Conservation (phyloP, 1,140 invertebrate species). For the Oreohelix idahoensis region DNA sequence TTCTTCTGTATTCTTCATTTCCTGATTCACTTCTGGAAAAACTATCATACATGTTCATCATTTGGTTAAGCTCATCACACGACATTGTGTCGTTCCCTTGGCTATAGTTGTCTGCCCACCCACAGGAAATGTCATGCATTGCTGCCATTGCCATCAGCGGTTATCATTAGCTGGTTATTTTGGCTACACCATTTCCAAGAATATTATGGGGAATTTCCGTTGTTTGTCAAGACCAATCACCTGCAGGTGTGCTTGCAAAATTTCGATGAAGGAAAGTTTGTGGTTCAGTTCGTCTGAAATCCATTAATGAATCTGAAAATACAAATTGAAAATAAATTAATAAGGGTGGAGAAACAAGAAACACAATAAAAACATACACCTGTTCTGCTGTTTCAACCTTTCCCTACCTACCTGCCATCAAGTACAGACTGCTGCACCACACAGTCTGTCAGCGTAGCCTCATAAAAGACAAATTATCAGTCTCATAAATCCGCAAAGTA, state of each 20-base stretch:
- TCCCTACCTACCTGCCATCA: too few relatives aligned
- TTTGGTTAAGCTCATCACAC: neutral
- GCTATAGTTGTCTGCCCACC: neutral
- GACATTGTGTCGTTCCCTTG: neutral
- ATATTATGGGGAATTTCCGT: neutral
- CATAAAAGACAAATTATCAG: too few relatives aligned
- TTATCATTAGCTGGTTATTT: neutral
- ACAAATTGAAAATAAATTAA: neutral
- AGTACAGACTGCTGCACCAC: too few relatives aligned
- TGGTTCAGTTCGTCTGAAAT: neutral
- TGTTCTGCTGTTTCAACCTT: too few relatives aligned
- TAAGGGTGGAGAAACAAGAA: too few relatives aligned
- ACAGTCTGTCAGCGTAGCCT: too few relatives aligned
- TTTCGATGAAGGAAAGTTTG: neutral
- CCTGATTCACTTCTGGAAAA: neutral
- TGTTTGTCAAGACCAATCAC: neutral
- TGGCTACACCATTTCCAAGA: neutral
- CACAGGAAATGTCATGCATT: neutral
- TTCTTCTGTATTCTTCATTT: slow-evolving; percentile 24
- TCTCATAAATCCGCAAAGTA: too few relatives aligned
- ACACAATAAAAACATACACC: too few relatives aligned
- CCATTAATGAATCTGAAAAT: neutral
- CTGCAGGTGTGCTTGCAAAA: neutral
- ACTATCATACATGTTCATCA: neutral
- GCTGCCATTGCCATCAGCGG: neutral